phyloP scores from a whole-genome alignment of 92 coral and sea anemone species.

The Phenganax subtilis region DNA sequence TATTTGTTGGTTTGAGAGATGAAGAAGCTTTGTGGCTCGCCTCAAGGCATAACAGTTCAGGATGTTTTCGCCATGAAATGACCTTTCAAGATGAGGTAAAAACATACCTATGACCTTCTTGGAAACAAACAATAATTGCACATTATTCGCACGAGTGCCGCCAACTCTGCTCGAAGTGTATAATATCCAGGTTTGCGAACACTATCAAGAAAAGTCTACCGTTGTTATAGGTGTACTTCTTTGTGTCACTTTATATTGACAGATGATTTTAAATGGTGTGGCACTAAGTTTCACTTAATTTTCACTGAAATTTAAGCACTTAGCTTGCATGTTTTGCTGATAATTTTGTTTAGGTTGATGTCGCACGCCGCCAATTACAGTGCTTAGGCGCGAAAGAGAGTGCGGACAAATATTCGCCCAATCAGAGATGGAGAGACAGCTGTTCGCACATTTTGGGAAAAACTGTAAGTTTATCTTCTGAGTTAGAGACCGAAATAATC shows the following conservation, averaged over 20 bases:
- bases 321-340: too few relatives aligned
- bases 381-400: background rate
- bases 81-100: conserved; percentile 56
- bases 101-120: background rate
- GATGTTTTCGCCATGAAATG: conserved; percentile 49
- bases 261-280: too few relatives aligned
- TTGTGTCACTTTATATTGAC: too few relatives aligned
- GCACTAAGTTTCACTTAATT: too few relatives aligned
- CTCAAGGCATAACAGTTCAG: conserved; percentile 52
- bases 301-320: too few relatives aligned
- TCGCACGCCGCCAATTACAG: conserved; percentile 1
- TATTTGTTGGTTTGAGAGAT: conserved; percentile 47
- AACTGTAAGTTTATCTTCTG: conserved; percentile 2
- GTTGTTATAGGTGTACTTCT: background rate
- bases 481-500: too few relatives aligned
- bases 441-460: conserved; percentile 39
- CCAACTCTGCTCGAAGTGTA: too few relatives aligned
- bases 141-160: too few relatives aligned
- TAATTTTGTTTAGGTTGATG: background rate
- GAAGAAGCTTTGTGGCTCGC: conserved; percentile 60
- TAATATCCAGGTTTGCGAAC: too few relatives aligned
- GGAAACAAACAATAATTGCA: too few relatives aligned
- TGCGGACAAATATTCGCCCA: conserved; percentile 18
- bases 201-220: background rate
- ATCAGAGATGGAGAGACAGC: conserved; percentile 35